Percentiles rank a stretch among this genome's conserved stretches.
Conservation (phyloP, 2,797 vertebrate genomes). For the Diplodus puntazzo region DNA sequence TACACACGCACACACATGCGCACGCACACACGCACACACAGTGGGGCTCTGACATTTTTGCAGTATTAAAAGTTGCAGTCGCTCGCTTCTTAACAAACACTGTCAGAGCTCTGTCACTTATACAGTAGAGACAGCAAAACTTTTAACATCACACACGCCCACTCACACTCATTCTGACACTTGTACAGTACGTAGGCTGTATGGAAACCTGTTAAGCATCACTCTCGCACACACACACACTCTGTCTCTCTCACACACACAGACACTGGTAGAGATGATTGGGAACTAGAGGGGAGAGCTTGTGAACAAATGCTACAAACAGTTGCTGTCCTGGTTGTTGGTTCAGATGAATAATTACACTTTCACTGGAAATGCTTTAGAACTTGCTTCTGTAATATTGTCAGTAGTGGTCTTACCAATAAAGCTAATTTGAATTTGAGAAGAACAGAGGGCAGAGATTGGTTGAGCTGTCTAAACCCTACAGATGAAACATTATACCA, state of each 20-base stretch:
- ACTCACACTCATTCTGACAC: conserved; percentile 31
- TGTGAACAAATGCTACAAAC: too few relatives aligned
- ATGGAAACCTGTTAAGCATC: conserved; percentile 20
- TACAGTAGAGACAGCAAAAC: conserved; percentile 16
- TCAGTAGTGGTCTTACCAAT: background rate
- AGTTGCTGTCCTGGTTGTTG: too few relatives aligned
- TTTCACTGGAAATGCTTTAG: too few relatives aligned
- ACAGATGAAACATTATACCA: background rate
- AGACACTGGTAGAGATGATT: background rate
- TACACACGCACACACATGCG: background rate
- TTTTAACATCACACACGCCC: conserved; percentile 37
- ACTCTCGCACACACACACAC: background rate
- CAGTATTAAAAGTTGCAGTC: conserved; percentile 27
- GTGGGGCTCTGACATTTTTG: conserved; percentile 11
- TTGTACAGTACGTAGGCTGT: conserved; percentile 21
- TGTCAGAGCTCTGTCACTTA: conserved; percentile 32
- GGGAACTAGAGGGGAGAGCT: too few relatives aligned
- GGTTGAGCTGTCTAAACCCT: background rate
- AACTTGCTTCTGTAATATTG: too few relatives aligned
- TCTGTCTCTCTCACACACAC: background rate
- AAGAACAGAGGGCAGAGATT: background rate
- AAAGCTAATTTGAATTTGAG: background rate
- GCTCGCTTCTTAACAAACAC: conserved; percentile 1
- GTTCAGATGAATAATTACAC: too few relatives aligned
- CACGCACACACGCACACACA: background rate